phyloP scores from a whole-genome alignment of 2,113 vertebrate genomes.

The Mastomys natalensis region DNA sequence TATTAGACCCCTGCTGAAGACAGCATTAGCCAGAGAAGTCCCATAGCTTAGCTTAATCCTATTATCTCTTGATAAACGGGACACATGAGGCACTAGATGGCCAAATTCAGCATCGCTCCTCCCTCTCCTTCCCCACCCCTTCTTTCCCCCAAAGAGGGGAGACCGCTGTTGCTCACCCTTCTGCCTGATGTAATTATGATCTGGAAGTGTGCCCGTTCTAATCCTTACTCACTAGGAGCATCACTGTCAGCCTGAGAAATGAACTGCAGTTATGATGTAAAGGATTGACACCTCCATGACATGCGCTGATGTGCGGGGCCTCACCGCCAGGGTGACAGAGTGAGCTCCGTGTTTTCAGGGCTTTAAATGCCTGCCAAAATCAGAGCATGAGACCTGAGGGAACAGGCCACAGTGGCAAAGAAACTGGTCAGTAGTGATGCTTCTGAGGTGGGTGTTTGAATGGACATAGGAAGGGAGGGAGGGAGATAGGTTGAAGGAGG shows the following conservation, averaged over 20 bases:
- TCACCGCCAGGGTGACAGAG: slow-evolving; percentile 73
- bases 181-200: slow-evolving; percentile 91
- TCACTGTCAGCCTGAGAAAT: slow-evolving; percentile 88
- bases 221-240: slow-evolving; percentile 86
- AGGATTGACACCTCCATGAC: slow-evolving; percentile 87
- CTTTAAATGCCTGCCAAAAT: slow-evolving; percentile 83
- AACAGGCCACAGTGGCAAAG: slow-evolving; percentile 59
- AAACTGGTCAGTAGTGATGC: slow-evolving; percentile 62
- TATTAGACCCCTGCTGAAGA: slow-evolving; percentile 92
- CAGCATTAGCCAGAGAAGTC: slow-evolving; percentile 87
- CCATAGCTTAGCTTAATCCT: slow-evolving; percentile 90
- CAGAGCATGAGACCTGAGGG: slow-evolving; percentile 41
- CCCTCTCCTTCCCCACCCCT: slow-evolving; percentile 39
- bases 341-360: slow-evolving; percentile 75
- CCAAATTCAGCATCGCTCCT: slow-evolving; percentile 84
- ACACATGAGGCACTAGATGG: slow-evolving; percentile 85
- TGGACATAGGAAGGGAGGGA: neutral
- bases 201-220: slow-evolving; percentile 88
- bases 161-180: slow-evolving; percentile 84
- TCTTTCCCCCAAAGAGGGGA: slow-evolving; percentile 83
- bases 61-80: slow-evolving; percentile 89
- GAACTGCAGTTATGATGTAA: slow-evolving; percentile 87
- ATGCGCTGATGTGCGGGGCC: slow-evolving; percentile 86
- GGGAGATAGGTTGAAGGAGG: neutral
- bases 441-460: slow-evolving; percentile 11